Evolutionary conservation across 2,888 invertebrate genomes (phyloP), one percentile per base, ranked within the genome.

Genomic region (Itoplectis maculator): DNA sequence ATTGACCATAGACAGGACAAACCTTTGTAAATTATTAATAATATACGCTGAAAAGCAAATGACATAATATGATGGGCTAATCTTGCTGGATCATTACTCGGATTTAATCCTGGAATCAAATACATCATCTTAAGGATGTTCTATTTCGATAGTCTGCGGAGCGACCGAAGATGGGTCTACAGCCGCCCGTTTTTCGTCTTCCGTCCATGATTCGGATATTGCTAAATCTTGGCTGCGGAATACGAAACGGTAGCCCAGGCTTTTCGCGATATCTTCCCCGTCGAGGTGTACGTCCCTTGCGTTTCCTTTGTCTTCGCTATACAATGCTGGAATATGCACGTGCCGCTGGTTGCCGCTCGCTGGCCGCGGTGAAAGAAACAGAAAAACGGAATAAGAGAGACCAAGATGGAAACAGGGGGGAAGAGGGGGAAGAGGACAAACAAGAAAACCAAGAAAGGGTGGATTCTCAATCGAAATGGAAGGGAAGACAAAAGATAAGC

Each of bases 401-500:
- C 89, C 88, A 89, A 90, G 88, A 88, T 18, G 89, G 68, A 68
- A 74, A 5, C 29, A 29, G 29, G 59, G 54, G 51, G 45, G 54
- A 61, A 66, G 59, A 66, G 56, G 45, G 47, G 56, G 45, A 66
- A 72, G 56, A 73, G 37, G 45, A 45, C 45, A 59, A 78, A 74
- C 63, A 75, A 78, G 81, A 65, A 68, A 42, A 78, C 70, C 29
- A 5, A 29, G 49, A 78, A 29, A 29, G 29, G 72, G 87, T 81
- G 88, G 87, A 89, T 89, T 90, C 88, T 84, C 88, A 87, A 90
- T 90, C 89, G 88, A 88, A 88, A 81, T 73, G 79, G 76, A 54
- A 72, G 66, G 84, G 69, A 88, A 90, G 88, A 90, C 91, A 90
- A 90, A 90, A 89, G 88, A 87, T 89, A 90, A 89, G 88, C 87